phyloP scores from a whole-genome alignment of 2,888 invertebrate species.

The Tethea ocularis region DNA sequence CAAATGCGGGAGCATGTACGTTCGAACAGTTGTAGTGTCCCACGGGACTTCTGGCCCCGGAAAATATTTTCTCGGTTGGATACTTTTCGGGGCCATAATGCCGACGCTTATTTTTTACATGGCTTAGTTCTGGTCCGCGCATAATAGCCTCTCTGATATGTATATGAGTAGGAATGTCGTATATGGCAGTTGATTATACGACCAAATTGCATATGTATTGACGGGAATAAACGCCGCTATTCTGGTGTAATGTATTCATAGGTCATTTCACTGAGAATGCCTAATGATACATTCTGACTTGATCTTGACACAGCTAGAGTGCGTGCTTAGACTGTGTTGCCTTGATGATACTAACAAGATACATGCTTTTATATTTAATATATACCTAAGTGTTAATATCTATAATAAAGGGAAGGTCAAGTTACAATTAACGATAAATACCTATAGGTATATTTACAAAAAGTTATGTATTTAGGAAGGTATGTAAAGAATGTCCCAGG shows the following conservation, averaged over 20 bases:
- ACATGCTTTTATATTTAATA: background rate
- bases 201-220: constrained; percentile 17
- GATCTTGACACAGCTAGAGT: background rate
- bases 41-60: constrained; percentile 60
- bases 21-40: constrained; percentile 64
- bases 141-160: constrained; percentile 18
- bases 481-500: no score
- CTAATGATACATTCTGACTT: background rate
- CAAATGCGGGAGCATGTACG: constrained; percentile 52
- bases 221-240: constrained; percentile 19
- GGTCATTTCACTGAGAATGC: constrained; percentile 24
- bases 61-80: constrained; percentile 58
- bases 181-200: background rate
- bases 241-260: constrained; percentile 36
- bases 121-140: constrained; percentile 10
- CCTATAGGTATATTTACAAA: no score
- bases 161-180: constrained; percentile 14
- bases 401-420: no score
- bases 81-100: constrained; percentile 44
- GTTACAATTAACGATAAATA: no score
- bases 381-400: no score
- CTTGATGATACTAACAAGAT: background rate
- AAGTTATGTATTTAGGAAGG: no score
- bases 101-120: constrained; percentile 39
- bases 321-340: background rate